phyloP scores from a whole-genome alignment of 2,797 vertebrate species.

The Trachurus trachurus region DNA sequence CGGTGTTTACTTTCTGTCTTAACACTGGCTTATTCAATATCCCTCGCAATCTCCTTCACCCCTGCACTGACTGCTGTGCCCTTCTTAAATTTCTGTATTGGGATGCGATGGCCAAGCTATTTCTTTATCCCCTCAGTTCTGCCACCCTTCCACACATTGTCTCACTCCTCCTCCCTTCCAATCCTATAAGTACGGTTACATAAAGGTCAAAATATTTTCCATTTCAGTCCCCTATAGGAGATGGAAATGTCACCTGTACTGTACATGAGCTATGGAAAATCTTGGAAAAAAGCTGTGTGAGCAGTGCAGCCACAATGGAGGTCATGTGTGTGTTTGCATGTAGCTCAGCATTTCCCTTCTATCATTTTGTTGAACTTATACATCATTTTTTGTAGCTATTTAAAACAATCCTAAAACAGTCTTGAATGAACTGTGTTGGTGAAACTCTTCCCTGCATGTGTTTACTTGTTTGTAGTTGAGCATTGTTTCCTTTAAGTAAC shows the following conservation, averaged over 20 bases:
- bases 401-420: conserved; percentile 18
- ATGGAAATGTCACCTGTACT: conserved; percentile 72
- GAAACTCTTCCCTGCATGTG: not conserved
- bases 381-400: conserved; percentile 26
- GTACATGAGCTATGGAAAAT: conserved; percentile 59
- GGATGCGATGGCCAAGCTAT: conserved; percentile 29
- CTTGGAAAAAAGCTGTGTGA: conserved; percentile 50
- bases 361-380: conserved; percentile 6
- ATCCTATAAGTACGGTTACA: conserved; percentile 58
- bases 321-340: not conserved
- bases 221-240: conserved; percentile 68
- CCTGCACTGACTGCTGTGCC: conserved; percentile 3
- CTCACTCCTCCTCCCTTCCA: conserved; percentile 38
- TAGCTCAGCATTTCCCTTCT: not conserved
- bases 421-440: conserved; percentile 6
- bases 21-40: conserved; percentile 18
- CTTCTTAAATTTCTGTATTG: conserved; percentile 13
- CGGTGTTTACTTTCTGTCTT: conserved; percentile 22
- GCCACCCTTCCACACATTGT: conserved; percentile 17
- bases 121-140: conserved; percentile 31
- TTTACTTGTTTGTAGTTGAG: conserved; percentile 32
- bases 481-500: conserved; percentile 54
- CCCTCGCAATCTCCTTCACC: conserved; percentile 31
- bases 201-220: conserved; percentile 77
- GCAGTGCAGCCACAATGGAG: conserved; percentile 1